phyloP scores from a whole-genome alignment of 2,113 vertebrate species.

The Chitala chitala region DNA sequence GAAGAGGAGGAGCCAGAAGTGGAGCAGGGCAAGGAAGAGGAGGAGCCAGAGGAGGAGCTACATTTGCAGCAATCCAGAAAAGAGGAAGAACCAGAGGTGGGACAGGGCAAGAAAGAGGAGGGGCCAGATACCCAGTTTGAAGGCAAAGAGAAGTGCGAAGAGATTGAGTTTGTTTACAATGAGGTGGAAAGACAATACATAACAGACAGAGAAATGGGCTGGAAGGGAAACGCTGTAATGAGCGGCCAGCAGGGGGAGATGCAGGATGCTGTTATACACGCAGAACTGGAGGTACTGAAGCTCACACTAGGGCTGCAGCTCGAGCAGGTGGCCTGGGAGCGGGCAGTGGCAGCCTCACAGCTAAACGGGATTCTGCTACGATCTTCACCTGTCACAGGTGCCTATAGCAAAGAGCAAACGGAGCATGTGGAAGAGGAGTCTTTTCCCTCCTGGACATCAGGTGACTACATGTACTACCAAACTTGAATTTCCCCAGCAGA shows the following conservation, averaged over 20 bases:
- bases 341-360: conserved; percentile 24
- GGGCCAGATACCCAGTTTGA: not conserved
- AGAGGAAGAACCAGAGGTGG: not conserved
- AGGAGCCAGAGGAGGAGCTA: not conserved
- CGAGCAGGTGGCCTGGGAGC: conserved; percentile 58
- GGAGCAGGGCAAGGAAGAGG: not conserved
- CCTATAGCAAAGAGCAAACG: not conserved
- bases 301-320: not conserved
- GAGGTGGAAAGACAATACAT: not conserved
- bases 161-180: not conserved
- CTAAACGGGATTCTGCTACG: not conserved
- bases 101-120: not conserved
- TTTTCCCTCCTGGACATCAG: not conserved
- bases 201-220: not conserved
- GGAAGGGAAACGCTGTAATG: not conserved
- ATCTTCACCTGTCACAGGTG: not conserved
- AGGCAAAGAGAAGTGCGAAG: not conserved
- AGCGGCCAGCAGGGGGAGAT: not conserved
- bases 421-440: not conserved
- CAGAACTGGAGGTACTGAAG: not conserved
- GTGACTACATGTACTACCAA: not conserved
- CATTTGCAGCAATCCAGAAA: not conserved
- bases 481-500: too few relatives aligned
- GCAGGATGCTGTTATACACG: not conserved
- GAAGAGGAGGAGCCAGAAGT: not conserved